Evolutionary conservation across 37 sponge, comb jelly and placozoan genomes (phyloP), one percentile per base, ranked within the genome.

Genomic region (Amphimedon queenslandica): DNA sequence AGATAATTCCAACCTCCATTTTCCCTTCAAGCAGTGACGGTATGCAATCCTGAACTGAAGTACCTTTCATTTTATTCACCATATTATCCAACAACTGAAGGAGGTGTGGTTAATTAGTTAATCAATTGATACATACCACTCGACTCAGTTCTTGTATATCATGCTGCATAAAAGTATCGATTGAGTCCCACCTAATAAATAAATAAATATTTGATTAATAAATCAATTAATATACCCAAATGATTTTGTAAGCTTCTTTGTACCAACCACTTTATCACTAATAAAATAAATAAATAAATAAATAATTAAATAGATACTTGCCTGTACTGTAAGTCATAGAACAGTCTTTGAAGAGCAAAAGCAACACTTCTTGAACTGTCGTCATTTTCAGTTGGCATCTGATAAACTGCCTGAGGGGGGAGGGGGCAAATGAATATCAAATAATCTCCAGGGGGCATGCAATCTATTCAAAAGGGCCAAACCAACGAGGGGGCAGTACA

Each of bases 161-260:
- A 70, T 98, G 99, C 67, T 98, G 99, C 99, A 98, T 98, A 74
- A 98, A 94, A 4, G 86, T 88, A 57, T 98, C 99, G 71, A 93
- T 66, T 0, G 99, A 91, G 55, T 98, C 96, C 99, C 99, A 98
- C 23, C 90, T 80, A 41, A 47, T 13, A 47, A 18, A 47, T 65
- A 24, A 24, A 11, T 25, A 67, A 8, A 53, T 73, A 60, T 83
- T 13, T 28, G 38, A 2, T 16, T 27, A 84, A 47, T 13, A 47
- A 18, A 47, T 65, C n/a, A 24, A 11, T 25, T 58, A 8, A 53
- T 73, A 60, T 83, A 88, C 76, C 98, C 98, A 85, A 98, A 98
- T 8, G 99, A 92, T 64, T 89, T 91, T 28, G 99, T 98, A 55
- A 98, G 80, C 69, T 98, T 98, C 77, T 94, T 98, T 29, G 99